Conservation (phyloP, 2,797 vertebrate species). For the Gallinago solitaria region DNA sequence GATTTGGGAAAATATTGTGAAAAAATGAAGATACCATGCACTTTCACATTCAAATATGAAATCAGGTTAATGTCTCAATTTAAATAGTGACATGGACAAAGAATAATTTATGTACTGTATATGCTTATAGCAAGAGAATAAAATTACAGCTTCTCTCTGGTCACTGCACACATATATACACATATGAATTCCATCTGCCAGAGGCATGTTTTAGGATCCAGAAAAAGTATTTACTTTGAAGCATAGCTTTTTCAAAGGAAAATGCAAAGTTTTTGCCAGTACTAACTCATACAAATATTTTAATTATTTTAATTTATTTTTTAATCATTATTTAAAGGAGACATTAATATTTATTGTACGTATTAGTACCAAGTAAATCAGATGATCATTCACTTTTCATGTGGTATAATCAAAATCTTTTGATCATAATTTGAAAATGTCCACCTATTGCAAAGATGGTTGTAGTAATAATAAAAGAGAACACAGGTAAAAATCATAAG, state of each 20-base stretch:
- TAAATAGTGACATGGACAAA: background rate
- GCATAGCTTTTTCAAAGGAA: conserved; percentile 10
- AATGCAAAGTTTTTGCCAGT: background rate
- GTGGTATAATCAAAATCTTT: background rate
- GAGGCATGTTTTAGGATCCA: background rate
- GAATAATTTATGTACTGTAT: background rate
- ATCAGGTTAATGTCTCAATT: background rate
- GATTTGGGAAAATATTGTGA: background rate
- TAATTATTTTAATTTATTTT: background rate
- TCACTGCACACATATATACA: background rate
- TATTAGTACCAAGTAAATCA: background rate
- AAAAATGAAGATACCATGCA: background rate
- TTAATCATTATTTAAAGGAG: background rate
- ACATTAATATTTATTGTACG: background rate
- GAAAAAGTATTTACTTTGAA: conserved; percentile 13
- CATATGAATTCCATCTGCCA: background rate
- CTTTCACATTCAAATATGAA: background rate
- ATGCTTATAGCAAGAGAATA: background rate
- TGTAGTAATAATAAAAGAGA: background rate
- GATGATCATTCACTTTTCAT: background rate
- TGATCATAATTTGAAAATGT: background rate
- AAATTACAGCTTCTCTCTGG: background rate
- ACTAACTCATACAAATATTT: background rate
- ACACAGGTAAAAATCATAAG: background rate
- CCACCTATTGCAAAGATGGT: background rate